These are phyloP conservation scores for Scaptomyza caliginosa DNA, from an alignment of 2,888 invertebrate genomes.

Conservation along the genomic window DNA sequence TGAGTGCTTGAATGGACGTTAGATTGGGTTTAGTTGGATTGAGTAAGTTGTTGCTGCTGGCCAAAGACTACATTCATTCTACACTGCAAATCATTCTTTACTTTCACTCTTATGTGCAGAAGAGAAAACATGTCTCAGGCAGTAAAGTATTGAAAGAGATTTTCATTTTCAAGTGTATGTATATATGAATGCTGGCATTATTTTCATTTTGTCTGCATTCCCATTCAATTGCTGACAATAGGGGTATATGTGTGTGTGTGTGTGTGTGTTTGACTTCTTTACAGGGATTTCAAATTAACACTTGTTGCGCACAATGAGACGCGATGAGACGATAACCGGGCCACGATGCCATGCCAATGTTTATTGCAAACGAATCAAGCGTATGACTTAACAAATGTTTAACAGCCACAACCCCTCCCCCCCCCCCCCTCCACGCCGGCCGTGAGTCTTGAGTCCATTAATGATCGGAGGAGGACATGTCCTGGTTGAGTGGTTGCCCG, in stretches of 20 bases:
- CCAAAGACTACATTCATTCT: background rate
- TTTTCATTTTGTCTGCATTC: background rate
- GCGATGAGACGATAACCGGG: constrained; percentile 9
- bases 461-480: constrained; percentile 5
- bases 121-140: background rate
- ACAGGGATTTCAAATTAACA: constrained; percentile 61
- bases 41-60: background rate
- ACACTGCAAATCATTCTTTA: background rate
- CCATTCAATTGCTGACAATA: background rate
- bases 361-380: constrained; percentile 58
- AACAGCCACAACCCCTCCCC: background rate
- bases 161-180: background rate
- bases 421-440: too few relatives aligned
- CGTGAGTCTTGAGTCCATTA: background rate
- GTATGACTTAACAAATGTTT: constrained; percentile 57
- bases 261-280: constrained; percentile 19
- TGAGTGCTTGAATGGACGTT: constrained; percentile 5
- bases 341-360: constrained; percentile 9
- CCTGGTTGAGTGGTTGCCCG: constrained; percentile 1
- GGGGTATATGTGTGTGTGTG: background rate
- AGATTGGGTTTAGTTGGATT: background rate
- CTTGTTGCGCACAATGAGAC: constrained; percentile 57
- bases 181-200: background rate
- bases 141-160: background rate
- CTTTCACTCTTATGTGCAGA: too few relatives aligned